These are phyloP conservation scores for Proisotoma minuta DNA, from an alignment of 2,888 invertebrate genomes.

Conservation along the genomic window DNA sequence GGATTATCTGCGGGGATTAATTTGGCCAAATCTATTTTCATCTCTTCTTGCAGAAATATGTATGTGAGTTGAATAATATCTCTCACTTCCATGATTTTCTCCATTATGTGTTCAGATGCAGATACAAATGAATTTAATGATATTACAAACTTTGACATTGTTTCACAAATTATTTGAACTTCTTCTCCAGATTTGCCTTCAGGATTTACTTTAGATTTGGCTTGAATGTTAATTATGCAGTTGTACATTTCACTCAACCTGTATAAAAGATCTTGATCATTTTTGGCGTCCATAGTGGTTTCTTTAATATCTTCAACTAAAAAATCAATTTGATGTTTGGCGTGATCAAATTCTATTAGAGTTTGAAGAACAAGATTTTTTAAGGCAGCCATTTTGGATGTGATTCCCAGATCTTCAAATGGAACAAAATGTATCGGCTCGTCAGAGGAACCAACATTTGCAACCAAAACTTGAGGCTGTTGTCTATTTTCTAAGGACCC, in stretches of 20 bases:
- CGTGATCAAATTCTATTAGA: not conserved
- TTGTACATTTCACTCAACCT: not conserved
- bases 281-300: not conserved
- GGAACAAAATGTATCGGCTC: not conserved
- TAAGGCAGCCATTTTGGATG: not conserved
- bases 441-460: not conserved
- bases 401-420: not conserved
- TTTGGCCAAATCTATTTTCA: not conserved
- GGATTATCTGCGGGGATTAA: not conserved
- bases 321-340: not conserved
- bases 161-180: not conserved
- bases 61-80: not conserved
- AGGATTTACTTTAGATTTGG: not conserved
- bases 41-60: not conserved
- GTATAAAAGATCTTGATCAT: not conserved
- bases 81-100: not conserved
- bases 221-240: not conserved
- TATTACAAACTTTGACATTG: not conserved
- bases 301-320: not conserved
- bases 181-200: not conserved
- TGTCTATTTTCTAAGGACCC: not conserved
- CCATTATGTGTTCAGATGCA: conserved; percentile 1
- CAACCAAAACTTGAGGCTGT: not conserved
- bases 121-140: not conserved
- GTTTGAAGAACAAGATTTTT: not conserved